A percentile compares a stretch with the other conserved stretches of the same genome.
Evolutionary conservation across 2,888 invertebrate genomes (phyloP).

Genomic region (Drosophila affinis): DNA sequence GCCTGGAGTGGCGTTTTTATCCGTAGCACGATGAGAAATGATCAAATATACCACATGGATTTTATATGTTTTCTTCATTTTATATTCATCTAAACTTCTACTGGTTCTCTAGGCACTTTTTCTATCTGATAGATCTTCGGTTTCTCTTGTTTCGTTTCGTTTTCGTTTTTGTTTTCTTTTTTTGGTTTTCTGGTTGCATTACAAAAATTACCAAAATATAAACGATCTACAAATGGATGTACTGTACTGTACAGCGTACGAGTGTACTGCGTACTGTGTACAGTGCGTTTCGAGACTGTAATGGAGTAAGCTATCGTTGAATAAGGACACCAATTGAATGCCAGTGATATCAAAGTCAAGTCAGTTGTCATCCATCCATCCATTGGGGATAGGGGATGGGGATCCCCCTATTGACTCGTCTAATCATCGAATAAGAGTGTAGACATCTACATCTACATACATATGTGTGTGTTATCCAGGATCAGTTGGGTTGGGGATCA

Average conservation of each 20-base stretch:
- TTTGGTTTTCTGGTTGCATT: conserved; percentile 2
- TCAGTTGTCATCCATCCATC: background rate
- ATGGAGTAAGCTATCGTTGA: background rate
- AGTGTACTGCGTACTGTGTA: too few relatives aligned
- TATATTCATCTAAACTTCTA: conserved; percentile 27
- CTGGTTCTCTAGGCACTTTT: conserved; percentile 67
- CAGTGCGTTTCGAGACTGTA: background rate
- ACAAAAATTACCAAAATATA: conserved; percentile 24
- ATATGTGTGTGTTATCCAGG: too few relatives aligned
- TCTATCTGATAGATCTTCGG: conserved; percentile 40
- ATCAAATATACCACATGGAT: conserved; percentile 6
- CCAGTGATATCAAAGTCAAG: background rate
- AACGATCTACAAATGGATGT: background rate
- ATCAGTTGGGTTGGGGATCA: background rate
- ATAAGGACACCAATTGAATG: conserved; percentile 2
- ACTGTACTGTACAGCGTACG: too few relatives aligned
- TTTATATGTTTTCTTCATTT: background rate
- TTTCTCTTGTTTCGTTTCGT: conserved; percentile 1
- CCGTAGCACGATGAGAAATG: conserved; percentile 7
- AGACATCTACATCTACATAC: background rate
- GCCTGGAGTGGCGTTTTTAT: background rate
- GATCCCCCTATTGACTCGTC: background rate
- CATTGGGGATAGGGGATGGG: too few relatives aligned
- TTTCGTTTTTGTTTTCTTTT: background rate
- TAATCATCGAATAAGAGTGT: background rate